Conservation (phyloP, 2,797 vertebrate species). For the Tragopan temminckii region DNA sequence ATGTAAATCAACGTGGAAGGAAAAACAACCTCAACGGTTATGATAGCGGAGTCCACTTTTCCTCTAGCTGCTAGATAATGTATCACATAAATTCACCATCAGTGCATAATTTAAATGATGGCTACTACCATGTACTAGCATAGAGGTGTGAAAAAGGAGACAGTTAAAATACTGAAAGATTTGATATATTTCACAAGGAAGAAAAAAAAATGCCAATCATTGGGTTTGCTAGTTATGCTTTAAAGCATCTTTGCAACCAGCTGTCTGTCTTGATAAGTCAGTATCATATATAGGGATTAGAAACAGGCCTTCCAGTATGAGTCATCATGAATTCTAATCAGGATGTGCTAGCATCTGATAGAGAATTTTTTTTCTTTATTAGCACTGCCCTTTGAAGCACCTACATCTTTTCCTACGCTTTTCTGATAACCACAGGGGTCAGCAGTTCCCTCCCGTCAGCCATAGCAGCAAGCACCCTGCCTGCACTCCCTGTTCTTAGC, state of each 20-base stretch:
- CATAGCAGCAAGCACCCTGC: background rate
- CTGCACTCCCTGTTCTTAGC: background rate
- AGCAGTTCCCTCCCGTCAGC: background rate
- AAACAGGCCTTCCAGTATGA: background rate
- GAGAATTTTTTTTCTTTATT: background rate
- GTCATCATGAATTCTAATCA: conserved; percentile 31
- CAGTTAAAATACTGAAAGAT: background rate
- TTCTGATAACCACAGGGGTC: background rate
- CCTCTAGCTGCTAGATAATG: background rate
- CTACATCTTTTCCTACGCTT: rapidly evolving
- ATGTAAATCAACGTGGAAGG: conserved; percentile 36
- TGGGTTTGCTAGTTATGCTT: background rate
- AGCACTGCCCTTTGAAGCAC: background rate
- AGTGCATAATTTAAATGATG: background rate
- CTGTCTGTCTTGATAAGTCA: background rate
- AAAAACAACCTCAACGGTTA: background rate
- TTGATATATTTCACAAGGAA: background rate
- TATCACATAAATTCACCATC: background rate
- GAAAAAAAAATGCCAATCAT: background rate
- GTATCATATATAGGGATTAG: conserved; percentile 19
- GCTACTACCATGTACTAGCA: background rate
- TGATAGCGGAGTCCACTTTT: background rate
- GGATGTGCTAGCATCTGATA: background rate
- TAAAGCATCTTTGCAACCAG: conserved; percentile 3
- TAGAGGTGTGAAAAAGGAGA: background rate